These are phyloP conservation scores for Hydropotes inermis DNA, from an alignment of 2,113 vertebrate species.

Conservation along the genomic window DNA sequence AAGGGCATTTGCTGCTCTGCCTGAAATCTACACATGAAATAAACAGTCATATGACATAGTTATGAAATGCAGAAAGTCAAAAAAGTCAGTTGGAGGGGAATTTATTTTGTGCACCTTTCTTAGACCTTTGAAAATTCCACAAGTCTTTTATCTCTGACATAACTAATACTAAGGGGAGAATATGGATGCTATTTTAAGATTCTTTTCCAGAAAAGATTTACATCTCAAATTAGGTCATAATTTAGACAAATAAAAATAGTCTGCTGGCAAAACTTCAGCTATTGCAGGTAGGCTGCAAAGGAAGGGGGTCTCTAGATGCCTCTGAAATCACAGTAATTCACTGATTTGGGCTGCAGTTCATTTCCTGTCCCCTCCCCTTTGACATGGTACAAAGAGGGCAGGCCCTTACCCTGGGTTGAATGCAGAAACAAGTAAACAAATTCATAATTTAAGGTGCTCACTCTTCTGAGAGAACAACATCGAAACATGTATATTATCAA, in stretches of 20 bases:
- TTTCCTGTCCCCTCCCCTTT: not conserved
- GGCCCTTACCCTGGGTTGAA: not conserved
- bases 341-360: not conserved
- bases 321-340: not conserved
- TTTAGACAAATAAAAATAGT: not conserved
- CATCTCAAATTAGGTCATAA: not conserved
- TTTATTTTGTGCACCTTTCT: not conserved
- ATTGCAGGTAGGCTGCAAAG: not conserved
- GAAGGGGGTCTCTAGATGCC: not conserved
- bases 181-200: not conserved
- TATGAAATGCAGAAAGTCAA: not conserved
- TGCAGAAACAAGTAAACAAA: not conserved
- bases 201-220: not conserved
- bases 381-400: not conserved
- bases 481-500: too few relatives aligned
- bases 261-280: not conserved
- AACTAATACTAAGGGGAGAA: not conserved
- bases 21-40: not conserved
- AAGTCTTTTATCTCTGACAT: not conserved
- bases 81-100: not conserved
- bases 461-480: not conserved
- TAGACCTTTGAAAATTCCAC: not conserved
- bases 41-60: not conserved
- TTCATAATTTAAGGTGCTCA: not conserved
- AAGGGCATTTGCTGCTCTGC: not conserved